phyloP scores from a whole-genome alignment of 64 coral and sea anemone species.

The Montipora capricornis region DNA sequence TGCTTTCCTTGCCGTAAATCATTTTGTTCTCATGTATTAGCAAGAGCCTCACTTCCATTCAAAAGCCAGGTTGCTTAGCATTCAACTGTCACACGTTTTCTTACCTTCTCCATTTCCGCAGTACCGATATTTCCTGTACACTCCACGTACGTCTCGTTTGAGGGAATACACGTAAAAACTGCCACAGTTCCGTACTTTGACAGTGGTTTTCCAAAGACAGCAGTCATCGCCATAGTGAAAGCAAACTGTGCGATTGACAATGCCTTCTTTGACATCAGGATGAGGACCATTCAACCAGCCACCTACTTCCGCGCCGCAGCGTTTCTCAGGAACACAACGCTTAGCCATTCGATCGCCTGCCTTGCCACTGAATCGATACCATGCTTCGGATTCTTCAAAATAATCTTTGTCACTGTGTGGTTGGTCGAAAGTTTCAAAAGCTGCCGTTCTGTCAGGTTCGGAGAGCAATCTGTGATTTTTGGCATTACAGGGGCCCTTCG shows the following conservation, averaged over 20 bases:
- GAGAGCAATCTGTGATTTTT: background rate
- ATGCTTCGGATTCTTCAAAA: background rate
- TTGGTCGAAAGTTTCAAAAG: background rate
- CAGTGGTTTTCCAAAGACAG: background rate
- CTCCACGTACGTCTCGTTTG: background rate
- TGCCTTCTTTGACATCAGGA: background rate
- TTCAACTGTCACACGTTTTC: no score
- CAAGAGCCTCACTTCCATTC: no score
- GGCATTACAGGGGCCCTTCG: background rate
- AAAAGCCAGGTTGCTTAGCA: no score
- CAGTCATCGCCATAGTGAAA: slow-evolving; percentile 1
- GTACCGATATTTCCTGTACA: slow-evolving; percentile 9
- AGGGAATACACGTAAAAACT: background rate
- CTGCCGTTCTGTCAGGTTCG: background rate
- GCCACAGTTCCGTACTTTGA: slow-evolving; percentile 17
- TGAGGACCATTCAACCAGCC: background rate
- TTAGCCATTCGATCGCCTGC: slow-evolving; percentile 9
- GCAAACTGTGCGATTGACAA: slow-evolving; percentile 25
- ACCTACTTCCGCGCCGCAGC: background rate
- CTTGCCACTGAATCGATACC: slow-evolving; percentile 23
- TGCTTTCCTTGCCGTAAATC: no score
- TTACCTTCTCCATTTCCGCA: slow-evolving; percentile 26
- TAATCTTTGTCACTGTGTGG: background rate
- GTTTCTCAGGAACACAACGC: background rate
- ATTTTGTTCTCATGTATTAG: no score